A percentile compares a stretch with the other conserved stretches of the same genome.
These are phyloP conservation scores for Thripadectes ignobilis DNA, from an alignment of 2,797 vertebrate genomes.

Conservation along the genomic window DNA sequence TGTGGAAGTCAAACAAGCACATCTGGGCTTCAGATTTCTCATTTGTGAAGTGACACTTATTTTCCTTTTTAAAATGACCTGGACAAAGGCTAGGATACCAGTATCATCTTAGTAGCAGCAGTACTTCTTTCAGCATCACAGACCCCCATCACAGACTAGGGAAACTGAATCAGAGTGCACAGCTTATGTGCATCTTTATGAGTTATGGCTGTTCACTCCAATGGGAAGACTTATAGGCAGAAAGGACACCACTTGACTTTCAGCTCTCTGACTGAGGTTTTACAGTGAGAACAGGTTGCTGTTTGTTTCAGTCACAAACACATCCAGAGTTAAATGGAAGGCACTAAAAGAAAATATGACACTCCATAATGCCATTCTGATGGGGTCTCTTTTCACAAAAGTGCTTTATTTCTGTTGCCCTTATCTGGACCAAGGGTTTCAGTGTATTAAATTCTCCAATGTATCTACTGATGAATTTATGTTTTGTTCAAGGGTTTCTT, in stretches of 20 bases:
- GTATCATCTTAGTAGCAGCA: not conserved
- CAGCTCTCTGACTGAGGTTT: not conserved
- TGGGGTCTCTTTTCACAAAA: not conserved
- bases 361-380: not conserved
- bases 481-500: not conserved
- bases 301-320: not conserved
- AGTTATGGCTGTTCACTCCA: not conserved
- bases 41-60: not conserved
- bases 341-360: not conserved
- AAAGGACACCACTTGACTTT: not conserved
- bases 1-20: not conserved
- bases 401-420: not conserved
- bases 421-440: not conserved
- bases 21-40: not conserved
- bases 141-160: not conserved
- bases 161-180: not conserved
- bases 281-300: not conserved
- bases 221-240: not conserved
- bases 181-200: not conserved
- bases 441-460: not conserved
- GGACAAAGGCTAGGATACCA: not conserved
- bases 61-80: not conserved
- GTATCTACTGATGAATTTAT: not conserved
- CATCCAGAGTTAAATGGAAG: not conserved
- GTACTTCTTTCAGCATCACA: not conserved